Evolutionary conservation across 2,113 vertebrate genomes (phyloP).

Genomic region (Gavia stellata): DNA sequence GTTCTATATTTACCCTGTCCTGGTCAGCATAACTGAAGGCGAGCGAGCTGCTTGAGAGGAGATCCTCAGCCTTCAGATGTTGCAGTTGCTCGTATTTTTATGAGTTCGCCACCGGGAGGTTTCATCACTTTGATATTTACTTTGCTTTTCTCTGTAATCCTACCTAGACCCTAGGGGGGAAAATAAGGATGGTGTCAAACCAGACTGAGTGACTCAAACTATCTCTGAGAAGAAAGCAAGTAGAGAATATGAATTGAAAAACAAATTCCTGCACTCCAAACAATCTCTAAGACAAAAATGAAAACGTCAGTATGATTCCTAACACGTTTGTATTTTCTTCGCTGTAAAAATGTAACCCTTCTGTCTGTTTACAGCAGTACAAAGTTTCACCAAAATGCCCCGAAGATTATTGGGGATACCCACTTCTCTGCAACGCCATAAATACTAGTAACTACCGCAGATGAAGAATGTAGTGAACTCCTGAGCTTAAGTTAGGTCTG

Average conservation of each 20-base stretch:
- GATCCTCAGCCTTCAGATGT: not conserved
- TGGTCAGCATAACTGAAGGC: accelerated
- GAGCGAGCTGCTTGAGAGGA: not conserved
- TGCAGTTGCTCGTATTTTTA: not conserved
- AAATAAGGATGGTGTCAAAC: not conserved
- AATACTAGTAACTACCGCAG: not conserved
- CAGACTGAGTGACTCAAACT: not conserved
- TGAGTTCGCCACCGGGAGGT: not conserved
- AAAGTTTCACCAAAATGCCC: not conserved
- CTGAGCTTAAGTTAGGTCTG: not conserved
- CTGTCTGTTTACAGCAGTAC: not conserved
- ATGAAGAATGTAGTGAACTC: not conserved
- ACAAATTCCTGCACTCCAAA: not conserved
- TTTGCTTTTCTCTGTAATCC: not conserved
- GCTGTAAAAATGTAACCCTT: not conserved
- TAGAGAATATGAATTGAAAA: not conserved
- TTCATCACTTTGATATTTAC: not conserved
- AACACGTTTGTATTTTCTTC: not conserved
- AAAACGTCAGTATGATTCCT: not conserved
- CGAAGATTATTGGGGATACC: not conserved
- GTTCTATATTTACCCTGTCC: not conserved
- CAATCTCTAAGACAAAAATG: not conserved
- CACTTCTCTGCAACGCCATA: not conserved
- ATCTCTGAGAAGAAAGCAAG: not conserved
- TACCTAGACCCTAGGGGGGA: not conserved